Conservation (phyloP, 2,888 invertebrate species). For the Napeogenes inachia region DNA sequence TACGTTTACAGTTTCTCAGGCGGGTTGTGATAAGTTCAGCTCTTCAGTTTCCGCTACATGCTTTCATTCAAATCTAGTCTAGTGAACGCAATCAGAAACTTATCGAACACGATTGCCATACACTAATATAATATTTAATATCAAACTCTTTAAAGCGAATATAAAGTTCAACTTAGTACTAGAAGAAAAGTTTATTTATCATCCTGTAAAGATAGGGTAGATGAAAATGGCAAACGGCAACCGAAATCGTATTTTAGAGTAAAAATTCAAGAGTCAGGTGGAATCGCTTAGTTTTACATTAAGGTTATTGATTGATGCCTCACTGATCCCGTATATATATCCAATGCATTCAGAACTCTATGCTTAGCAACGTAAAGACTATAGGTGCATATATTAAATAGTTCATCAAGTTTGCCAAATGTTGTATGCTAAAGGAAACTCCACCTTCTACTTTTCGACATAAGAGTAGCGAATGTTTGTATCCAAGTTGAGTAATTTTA, state of each 20-base stretch:
- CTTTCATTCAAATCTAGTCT: not conserved
- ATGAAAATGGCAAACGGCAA: conserved; percentile 12
- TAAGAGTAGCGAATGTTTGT: conserved; percentile 8
- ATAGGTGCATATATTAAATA: conserved; percentile 10
- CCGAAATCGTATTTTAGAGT: conserved; percentile 13
- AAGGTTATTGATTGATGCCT: conserved; percentile 21
- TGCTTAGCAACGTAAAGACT: conserved; percentile 12
- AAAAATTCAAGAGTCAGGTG: conserved; percentile 12
- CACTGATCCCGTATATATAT: conserved; percentile 8
- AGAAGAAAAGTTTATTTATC: not conserved
- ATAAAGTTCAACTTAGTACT: no score
- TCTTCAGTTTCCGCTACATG: not conserved
- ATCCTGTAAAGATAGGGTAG: not conserved
- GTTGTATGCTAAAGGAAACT: conserved; percentile 3
- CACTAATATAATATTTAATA: no score
- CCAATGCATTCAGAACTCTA: conserved; percentile 19
- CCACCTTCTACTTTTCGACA: conserved; percentile 1
- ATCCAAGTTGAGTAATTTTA: conserved; percentile 14
- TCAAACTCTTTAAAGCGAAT: no score
- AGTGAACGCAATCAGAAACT: no score
- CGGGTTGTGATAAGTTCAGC: not conserved
- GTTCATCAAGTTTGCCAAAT: conserved; percentile 11
- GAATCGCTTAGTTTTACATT: conserved; percentile 12
- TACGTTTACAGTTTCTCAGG: not conserved
- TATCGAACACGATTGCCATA: no score